Conservation (phyloP, 2,888 invertebrate genomes). For the Gymnosoma rotundatum region DNA sequence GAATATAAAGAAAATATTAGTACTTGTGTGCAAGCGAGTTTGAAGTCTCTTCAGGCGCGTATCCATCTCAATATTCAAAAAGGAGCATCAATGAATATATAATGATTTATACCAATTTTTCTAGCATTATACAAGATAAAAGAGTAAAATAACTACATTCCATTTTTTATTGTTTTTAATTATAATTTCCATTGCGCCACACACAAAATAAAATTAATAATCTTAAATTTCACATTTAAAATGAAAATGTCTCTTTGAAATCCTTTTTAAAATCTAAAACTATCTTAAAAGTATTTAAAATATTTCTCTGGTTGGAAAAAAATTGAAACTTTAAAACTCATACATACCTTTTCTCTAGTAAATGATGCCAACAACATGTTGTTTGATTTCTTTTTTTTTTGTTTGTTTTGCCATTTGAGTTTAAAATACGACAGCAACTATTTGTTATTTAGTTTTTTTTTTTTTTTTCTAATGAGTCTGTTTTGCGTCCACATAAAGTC, state of each 20-base stretch:
- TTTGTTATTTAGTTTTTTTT: conserved; percentile 21
- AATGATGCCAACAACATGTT: conserved; percentile 62
- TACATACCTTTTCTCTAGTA: background rate
- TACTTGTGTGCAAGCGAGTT: background rate
- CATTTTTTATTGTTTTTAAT: no score
- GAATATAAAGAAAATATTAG: background rate
- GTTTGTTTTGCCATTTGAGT: background rate
- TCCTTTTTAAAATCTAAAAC: no score
- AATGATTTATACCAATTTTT: no score
- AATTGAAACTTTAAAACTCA: background rate
- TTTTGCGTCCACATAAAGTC: conserved; percentile 59
- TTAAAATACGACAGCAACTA: conserved; percentile 21
- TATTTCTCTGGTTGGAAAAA: no score
- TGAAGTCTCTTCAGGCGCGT: background rate
- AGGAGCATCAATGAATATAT: background rate
- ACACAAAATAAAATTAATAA: no score
- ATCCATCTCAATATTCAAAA: background rate
- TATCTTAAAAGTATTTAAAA: no score
- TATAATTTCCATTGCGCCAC: no score
- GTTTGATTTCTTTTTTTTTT: conserved; percentile 9
- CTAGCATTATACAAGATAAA: no score
- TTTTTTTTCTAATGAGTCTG: conserved; percentile 33
- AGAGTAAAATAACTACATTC: no score
- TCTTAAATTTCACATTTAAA: no score
- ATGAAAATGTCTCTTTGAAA: no score